These are phyloP conservation scores for Chloroclystis v-ata DNA, from an alignment of 2,888 invertebrate species.

Conservation along the genomic window DNA sequence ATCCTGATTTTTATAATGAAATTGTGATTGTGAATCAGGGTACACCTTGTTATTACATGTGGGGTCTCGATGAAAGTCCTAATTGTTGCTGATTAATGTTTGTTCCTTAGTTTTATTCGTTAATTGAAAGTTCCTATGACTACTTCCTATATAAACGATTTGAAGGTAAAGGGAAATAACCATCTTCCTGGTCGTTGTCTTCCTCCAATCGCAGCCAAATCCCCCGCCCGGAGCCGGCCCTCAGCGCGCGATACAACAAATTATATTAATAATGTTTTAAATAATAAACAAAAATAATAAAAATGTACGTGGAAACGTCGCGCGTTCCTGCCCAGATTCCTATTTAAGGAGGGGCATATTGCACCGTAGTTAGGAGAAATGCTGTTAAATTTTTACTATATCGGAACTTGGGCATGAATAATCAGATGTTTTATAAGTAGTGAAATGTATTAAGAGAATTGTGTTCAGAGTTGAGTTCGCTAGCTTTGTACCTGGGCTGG, in stretches of 20 bases:
- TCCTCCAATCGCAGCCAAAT: conserved; percentile 58
- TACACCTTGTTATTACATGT: conserved; percentile 44
- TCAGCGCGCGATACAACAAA: conserved; percentile 70
- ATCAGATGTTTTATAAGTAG: conserved; percentile 60
- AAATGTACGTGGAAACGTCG: conserved; percentile 65
- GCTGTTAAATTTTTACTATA: conserved; percentile 55
- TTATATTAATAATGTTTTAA: conserved; percentile 77
- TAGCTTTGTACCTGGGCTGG: conserved; percentile 66
- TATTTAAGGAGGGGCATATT: conserved; percentile 47
- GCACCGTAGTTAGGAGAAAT: conserved; percentile 52
- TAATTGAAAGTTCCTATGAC: conserved; percentile 44
- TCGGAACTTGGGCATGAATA: conserved; percentile 42
- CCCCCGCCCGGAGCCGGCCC: conserved; percentile 46
- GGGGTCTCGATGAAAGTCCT: conserved; percentile 19
- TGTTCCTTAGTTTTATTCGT: conserved; percentile 15
- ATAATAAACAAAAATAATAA: conserved; percentile 73
- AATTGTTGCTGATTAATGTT: conserved; percentile 12
- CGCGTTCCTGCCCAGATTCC: conserved; percentile 43
- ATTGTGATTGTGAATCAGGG: conserved; percentile 66
- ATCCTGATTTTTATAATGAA: conserved; percentile 54
- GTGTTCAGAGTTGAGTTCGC: conserved; percentile 61
- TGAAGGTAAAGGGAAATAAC: conserved; percentile 23
- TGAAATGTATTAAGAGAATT: conserved; percentile 60
- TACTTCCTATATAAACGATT: conserved; percentile 36
- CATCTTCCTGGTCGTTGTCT: conserved; percentile 64